These are phyloP conservation scores for Ariopsis seemanni DNA, from an alignment of 2,113 vertebrate species.

Conservation along the genomic window DNA sequence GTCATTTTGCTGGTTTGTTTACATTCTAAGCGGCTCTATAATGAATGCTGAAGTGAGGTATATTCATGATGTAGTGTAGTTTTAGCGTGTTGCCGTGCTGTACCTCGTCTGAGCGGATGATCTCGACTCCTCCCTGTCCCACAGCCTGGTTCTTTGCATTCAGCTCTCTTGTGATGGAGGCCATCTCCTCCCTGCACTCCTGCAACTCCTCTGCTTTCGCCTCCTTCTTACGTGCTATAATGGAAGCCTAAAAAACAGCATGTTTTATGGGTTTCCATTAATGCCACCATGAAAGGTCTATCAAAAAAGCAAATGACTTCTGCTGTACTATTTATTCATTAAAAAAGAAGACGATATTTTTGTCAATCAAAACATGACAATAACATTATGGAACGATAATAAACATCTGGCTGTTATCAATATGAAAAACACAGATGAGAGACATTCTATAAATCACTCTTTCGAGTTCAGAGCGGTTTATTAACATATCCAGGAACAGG, in stretches of 20 bases:
- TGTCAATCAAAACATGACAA: neutral
- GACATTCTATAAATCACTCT: conserved; percentile 32
- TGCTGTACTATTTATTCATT: neutral
- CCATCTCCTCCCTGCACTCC: conserved; percentile 86
- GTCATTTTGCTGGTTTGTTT: too few relatives aligned
- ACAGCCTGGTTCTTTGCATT: conserved; percentile 78
- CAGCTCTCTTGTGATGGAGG: conserved; percentile 77
- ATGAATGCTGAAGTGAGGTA: neutral
- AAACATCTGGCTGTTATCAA: conserved; percentile 17
- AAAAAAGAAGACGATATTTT: neutral
- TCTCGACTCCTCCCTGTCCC: conserved; percentile 75
- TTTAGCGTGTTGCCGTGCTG: neutral
- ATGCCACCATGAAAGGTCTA: neutral
- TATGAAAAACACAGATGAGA: conserved; percentile 27
- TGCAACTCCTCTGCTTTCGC: conserved; percentile 92
- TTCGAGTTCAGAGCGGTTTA: conserved; percentile 33
- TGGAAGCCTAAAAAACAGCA: conserved; percentile 81
- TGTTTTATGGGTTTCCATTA: neutral
- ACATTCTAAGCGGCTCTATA: neutral
- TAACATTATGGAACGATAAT: conserved; percentile 12
- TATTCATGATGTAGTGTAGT: neutral
- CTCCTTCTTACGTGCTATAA: conserved; percentile 90
- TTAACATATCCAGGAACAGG: neutral
- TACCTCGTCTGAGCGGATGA: conserved; percentile 89
- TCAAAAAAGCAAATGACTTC: neutral